Evolutionary conservation across 2,888 invertebrate species (phyloP).

Genomic region (Pilophorus perplexus): DNA sequence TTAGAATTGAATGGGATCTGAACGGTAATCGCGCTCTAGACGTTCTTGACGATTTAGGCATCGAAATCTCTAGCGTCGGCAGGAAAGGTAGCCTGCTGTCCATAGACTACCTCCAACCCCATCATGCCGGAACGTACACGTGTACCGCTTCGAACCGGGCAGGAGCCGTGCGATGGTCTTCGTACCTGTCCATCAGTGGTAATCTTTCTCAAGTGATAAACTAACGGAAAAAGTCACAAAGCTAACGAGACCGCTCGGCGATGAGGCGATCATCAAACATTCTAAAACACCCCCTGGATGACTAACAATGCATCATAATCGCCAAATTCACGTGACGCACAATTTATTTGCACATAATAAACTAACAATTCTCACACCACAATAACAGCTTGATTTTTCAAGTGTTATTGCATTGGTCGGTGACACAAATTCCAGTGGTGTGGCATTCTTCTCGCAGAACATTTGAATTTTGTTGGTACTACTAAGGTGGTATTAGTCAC

Average conservation of each 20-base stretch:
- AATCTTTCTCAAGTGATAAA: slow-evolving; percentile 49
- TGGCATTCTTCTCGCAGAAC: too few species aligned
- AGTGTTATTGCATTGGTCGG: too few species aligned
- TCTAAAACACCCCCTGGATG: not conserved
- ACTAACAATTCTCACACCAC: too few species aligned
- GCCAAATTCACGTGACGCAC: too few species aligned
- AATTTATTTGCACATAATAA: too few species aligned
- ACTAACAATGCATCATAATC: too few species aligned
- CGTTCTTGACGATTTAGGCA: slow-evolving; percentile 50
- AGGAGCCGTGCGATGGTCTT: slow-evolving; percentile 58
- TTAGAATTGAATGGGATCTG: slow-evolving; percentile 72
- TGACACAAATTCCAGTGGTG: too few species aligned
- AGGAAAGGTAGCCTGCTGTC: slow-evolving; percentile 50
- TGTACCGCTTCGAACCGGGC: slow-evolving; percentile 65
- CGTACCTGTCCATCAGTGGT: slow-evolving; percentile 62
- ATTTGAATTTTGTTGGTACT: too few species aligned
- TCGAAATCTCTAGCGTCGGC: slow-evolving; percentile 54
- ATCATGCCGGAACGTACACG: slow-evolving; percentile 63
- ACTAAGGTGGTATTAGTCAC: too few species aligned
- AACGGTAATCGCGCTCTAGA: slow-evolving; percentile 55
- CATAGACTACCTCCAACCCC: slow-evolving; percentile 49
- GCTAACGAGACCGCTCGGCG: too few species aligned
- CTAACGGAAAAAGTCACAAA: not conserved
- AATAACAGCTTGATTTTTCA: too few species aligned
- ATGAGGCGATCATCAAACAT: not conserved